These are phyloP conservation scores for Passer montanus DNA, from an alignment of 2,113 vertebrate species.

Conservation along the genomic window DNA sequence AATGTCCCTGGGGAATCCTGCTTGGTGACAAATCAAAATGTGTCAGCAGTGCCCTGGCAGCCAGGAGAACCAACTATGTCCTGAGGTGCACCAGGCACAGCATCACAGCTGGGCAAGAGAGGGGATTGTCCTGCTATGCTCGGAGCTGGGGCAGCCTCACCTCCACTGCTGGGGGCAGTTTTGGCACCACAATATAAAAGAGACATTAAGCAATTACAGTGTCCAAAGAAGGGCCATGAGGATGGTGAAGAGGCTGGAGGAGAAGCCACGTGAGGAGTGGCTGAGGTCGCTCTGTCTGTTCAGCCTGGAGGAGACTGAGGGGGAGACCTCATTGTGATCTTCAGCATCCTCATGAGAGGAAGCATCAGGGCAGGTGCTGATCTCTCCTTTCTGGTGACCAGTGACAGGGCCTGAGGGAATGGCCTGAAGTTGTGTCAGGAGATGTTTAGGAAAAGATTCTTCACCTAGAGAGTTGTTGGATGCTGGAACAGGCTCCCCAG, in stretches of 20 bases:
- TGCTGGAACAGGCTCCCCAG: not conserved
- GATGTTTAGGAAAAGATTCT: not conserved
- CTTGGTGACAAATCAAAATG: not conserved
- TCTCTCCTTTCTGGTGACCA: not conserved
- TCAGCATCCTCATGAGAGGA: not conserved
- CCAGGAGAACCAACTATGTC: accelerated
- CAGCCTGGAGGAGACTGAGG: not conserved
- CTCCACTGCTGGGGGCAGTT: accelerated
- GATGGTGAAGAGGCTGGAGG: not conserved
- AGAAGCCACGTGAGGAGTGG: accelerated
- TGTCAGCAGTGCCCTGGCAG: not conserved
- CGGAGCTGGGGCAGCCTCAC: accelerated
- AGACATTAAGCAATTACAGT: too few species aligned
- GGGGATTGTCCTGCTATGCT: not conserved
- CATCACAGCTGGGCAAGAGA: accelerated
- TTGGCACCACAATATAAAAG: accelerated
- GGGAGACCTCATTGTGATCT: not conserved
- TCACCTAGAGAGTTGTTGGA: not conserved
- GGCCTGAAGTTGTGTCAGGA: not conserved
- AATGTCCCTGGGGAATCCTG: not conserved
- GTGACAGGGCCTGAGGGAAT: not conserved
- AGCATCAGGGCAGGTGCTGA: not conserved
- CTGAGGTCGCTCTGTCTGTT: not conserved
- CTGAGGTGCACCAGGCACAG: not conserved
- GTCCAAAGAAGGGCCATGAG: accelerated